Evolutionary conservation across 1,140 invertebrate genomes (phyloP).

Genomic region (Heterodera schachtii): DNA sequence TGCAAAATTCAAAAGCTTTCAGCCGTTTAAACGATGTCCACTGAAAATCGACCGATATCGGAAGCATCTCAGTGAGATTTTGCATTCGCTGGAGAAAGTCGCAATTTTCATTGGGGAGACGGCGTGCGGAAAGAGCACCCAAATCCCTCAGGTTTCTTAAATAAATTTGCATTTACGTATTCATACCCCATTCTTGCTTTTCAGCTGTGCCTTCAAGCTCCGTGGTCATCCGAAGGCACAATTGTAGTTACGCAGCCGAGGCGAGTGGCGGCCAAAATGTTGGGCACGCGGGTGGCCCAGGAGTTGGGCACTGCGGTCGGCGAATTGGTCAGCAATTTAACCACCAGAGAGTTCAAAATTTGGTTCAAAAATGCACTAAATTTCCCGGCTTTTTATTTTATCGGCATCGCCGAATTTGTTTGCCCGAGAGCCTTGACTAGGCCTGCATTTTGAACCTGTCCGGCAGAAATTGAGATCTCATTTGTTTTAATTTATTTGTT

Average conservation of each 20-base stretch:
- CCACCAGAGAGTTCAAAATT: not conserved
- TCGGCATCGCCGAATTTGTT: too few species aligned
- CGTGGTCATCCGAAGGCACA: constrained; percentile 42
- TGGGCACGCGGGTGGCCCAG: constrained; percentile 80
- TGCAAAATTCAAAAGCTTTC: not conserved
- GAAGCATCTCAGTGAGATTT: constrained; percentile 12
- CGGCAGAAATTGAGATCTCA: not conserved
- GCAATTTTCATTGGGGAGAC: constrained; percentile 45
- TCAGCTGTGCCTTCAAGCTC: constrained; percentile 79
- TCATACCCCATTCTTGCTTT: not conserved
- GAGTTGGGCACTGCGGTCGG: constrained; percentile 74
- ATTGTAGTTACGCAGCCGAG: constrained; percentile 91
- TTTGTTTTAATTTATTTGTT: constrained; percentile 36
- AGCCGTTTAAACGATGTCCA: constrained; percentile 12
- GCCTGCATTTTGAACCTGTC: not conserved
- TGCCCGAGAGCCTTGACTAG: too few species aligned
- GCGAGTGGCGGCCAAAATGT: constrained; percentile 90
- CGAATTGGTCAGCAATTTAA: constrained; percentile 18
- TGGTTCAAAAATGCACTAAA: not conserved
- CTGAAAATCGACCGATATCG: constrained; percentile 12
- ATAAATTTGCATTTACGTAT: not conserved
- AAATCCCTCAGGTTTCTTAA: constrained; percentile 67
- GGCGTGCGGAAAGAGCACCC: constrained; percentile 48
- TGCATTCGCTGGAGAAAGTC: constrained; percentile 9
- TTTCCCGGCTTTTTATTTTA: not conserved